A percentile compares a stretch with the other conserved stretches of the same genome.
phyloP scores from a whole-genome alignment of 2,797 vertebrate species.

The Cyprinodon diabolis region DNA sequence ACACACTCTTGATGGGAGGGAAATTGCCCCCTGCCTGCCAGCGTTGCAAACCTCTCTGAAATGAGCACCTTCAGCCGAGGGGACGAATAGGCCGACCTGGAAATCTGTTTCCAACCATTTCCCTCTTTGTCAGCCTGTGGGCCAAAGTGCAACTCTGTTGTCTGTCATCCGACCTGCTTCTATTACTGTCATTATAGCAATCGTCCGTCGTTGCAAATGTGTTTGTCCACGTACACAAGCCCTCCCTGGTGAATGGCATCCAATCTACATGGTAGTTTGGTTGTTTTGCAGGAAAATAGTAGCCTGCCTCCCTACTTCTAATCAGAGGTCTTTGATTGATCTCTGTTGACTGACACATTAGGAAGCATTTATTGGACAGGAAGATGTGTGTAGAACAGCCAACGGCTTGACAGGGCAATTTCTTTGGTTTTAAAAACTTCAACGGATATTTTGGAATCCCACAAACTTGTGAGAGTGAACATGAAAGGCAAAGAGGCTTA shows the following conservation, averaged over 20 bases:
- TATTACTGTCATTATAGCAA: constrained; percentile 80
- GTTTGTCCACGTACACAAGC: constrained; percentile 76
- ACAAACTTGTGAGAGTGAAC: constrained; percentile 21
- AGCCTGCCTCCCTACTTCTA: constrained; percentile 62
- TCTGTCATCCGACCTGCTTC: constrained; percentile 65
- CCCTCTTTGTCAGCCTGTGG: constrained; percentile 70
- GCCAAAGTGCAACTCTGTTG: constrained; percentile 70
- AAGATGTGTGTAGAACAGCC: constrained; percentile 15
- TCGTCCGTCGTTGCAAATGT: constrained; percentile 72
- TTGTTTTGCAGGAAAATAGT: constrained; percentile 56
- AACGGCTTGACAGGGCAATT: constrained; percentile 47
- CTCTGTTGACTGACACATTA: constrained; percentile 61
- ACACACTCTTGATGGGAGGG: constrained; percentile 67
- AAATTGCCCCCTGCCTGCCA: constrained; percentile 59
- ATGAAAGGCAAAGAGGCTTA: constrained; percentile 57
- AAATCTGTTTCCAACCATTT: constrained; percentile 71
- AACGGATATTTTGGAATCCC: constrained; percentile 24
- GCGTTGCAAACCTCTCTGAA: constrained; percentile 57
- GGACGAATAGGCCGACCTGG: constrained; percentile 24
- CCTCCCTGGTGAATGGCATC: constrained; percentile 73
- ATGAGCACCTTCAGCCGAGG: constrained; percentile 67
- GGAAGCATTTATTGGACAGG: constrained; percentile 49
- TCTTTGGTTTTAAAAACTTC: constrained; percentile 32
- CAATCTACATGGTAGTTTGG: constrained; percentile 76
- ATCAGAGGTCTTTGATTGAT: constrained; percentile 78